phyloP scores from a whole-genome alignment of 30 jellyfish, hydroid and myxozoan genomes.

The Pseudorhiza aurosa region DNA sequence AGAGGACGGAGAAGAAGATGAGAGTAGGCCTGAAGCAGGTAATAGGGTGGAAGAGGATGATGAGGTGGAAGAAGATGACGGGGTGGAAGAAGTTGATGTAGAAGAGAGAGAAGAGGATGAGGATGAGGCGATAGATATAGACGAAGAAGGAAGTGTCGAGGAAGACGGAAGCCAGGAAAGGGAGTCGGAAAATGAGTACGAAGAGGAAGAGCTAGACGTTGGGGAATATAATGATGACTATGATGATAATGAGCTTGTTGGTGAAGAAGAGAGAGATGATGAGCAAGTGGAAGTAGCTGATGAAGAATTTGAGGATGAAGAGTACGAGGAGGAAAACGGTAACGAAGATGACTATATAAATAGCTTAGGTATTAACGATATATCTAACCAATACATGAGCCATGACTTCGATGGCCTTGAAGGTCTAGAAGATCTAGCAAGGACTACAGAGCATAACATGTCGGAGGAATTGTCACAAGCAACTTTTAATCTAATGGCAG shows the following conservation, averaged over 20 bases:
- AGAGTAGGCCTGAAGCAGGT: not conserved
- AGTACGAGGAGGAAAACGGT: slow-evolving; percentile 7
- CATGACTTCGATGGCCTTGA: slow-evolving; percentile 19
- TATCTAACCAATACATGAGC: slow-evolving; percentile 7
- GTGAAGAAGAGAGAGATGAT: slow-evolving; percentile 6
- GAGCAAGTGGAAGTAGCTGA: not conserved
- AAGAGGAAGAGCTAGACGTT: slow-evolving; percentile 24
- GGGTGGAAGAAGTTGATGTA: slow-evolving; percentile 10
- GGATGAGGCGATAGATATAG: not conserved
- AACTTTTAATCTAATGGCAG: slow-evolving; percentile 80
- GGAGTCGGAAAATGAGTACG: slow-evolving; percentile 7
- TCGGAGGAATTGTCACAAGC: slow-evolving; percentile 72
- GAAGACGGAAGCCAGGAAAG: slow-evolving; percentile 6
- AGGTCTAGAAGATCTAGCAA: slow-evolving; percentile 38
- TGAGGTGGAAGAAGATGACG: not conserved
- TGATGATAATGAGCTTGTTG: slow-evolving; percentile 22
- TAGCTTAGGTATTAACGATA: not conserved
- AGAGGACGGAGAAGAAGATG: slow-evolving; percentile 3
- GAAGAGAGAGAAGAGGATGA: slow-evolving; percentile 14
- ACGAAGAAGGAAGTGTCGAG: slow-evolving; percentile 20
- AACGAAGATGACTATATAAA: slow-evolving; percentile 7
- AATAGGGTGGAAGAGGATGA: not conserved
- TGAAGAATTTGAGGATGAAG: slow-evolving; percentile 8
- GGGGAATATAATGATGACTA: slow-evolving; percentile 6
- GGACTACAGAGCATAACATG: slow-evolving; percentile 64